phyloP scores from a whole-genome alignment of 2,888 invertebrate genomes.

The Thysanoteuthis rhombus region DNA sequence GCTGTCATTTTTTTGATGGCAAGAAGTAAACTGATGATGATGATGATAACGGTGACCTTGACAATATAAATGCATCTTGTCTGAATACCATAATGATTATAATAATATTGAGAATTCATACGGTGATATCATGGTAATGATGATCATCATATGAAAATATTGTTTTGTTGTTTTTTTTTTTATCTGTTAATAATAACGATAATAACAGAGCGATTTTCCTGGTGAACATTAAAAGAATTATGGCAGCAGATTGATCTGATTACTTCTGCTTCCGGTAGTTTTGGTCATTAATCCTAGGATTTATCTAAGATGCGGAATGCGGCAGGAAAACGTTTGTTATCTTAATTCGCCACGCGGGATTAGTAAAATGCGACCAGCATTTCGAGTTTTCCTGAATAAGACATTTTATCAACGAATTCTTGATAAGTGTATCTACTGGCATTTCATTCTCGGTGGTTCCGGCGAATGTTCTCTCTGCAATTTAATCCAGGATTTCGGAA shows the following conservation, averaged over 20 bases:
- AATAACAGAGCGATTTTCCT: background rate
- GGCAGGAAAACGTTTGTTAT: background rate
- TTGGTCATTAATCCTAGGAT: background rate
- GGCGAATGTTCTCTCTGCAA: no score
- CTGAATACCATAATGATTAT: no score
- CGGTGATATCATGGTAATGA: no score
- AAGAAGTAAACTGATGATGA: no score
- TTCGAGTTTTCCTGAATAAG: background rate
- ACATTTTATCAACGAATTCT: background rate
- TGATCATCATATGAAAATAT: no score
- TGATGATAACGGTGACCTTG: no score
- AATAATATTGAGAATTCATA: no score
- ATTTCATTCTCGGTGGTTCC: background rate
- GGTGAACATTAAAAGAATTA: background rate
- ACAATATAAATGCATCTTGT: no score
- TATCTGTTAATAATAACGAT: no score
- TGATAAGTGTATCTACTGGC: background rate
- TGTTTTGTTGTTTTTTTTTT: no score
- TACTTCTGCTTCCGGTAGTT: background rate
- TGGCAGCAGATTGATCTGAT: background rate
- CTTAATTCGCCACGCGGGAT: background rate
- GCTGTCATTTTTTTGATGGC: no score
- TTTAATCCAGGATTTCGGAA: background rate
- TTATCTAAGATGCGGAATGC: background rate
- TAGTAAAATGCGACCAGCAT: background rate